phyloP scores from a whole-genome alignment of 2,113 vertebrate species.

The Esox niger region DNA sequence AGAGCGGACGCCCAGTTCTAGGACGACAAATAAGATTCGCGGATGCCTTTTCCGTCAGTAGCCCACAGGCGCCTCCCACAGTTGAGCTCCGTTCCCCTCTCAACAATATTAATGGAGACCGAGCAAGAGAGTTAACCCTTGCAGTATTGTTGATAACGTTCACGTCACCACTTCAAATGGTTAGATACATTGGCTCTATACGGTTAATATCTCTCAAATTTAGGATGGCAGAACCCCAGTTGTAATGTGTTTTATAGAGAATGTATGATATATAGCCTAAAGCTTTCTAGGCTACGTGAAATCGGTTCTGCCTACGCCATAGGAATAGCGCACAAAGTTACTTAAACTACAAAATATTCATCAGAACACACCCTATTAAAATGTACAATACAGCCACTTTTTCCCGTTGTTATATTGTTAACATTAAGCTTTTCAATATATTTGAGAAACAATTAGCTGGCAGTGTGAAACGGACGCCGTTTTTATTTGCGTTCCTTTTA shows the following conservation, averaged over 20 bases:
- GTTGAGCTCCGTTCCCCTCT: no score
- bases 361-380: no score
- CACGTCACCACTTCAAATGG: constrained; percentile 28
- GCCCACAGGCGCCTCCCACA: constrained; percentile 33
- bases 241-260: not conserved
- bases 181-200: not conserved
- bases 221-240: not conserved
- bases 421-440: no score
- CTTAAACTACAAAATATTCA: no score
- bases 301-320: no score
- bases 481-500: constrained; percentile 10
- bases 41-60: constrained; percentile 23
- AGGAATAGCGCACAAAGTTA: no score
- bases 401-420: no score
- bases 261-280: no score
- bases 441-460: not conserved
- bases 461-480: constrained; percentile 12
- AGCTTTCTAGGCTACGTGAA: no score
- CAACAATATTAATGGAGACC: constrained; percentile 22
- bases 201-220: not conserved
- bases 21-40: constrained; percentile 28
- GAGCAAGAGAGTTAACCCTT: constrained; percentile 34
- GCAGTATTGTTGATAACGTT: constrained; percentile 36
- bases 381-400: no score
- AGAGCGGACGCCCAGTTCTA: constrained; percentile 29